phyloP scores from a whole-genome alignment of 2,797 vertebrate genomes.

The Chelonia mydas region DNA sequence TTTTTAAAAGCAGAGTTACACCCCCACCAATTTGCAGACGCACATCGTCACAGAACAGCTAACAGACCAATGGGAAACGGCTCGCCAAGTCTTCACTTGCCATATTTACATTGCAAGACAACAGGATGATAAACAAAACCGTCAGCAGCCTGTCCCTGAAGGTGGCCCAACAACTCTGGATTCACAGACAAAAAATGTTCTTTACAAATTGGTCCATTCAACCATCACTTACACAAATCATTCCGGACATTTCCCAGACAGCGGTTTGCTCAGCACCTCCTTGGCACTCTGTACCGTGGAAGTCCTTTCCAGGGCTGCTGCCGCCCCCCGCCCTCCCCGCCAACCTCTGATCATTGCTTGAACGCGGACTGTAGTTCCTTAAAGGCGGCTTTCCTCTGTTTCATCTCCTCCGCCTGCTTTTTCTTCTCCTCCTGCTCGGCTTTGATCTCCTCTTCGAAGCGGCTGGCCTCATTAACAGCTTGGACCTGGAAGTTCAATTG shows the following conservation, averaged over 20 bases:
- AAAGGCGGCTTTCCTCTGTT: slow-evolving; percentile 91
- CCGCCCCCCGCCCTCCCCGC: rapidly evolving
- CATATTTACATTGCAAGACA: neutral
- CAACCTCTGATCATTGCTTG: slow-evolving; percentile 71
- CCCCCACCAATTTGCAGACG: neutral
- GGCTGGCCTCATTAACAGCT: slow-evolving; percentile 89
- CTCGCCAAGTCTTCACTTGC: neutral
- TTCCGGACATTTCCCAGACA: neutral
- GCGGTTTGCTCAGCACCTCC: neutral
- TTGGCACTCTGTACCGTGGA: neutral
- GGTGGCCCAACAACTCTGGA: neutral
- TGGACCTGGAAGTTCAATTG: slow-evolving; percentile 81
- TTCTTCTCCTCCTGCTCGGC: slow-evolving; percentile 94
- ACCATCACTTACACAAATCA: neutral
- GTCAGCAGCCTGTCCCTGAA: neutral
- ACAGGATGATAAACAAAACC: neutral
- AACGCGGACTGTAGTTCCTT: slow-evolving; percentile 93
- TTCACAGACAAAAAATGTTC: neutral
- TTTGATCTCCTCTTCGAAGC: slow-evolving; percentile 94
- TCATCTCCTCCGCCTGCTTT: slow-evolving; percentile 91
- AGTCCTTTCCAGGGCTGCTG: neutral
- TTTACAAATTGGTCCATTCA: slow-evolving; percentile 1
- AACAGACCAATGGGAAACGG: neutral
- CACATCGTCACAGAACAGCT: neutral
- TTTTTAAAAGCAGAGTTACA: neutral